Conservation (phyloP, 2,797 vertebrate genomes). For the Loriculus beryllinus region DNA sequence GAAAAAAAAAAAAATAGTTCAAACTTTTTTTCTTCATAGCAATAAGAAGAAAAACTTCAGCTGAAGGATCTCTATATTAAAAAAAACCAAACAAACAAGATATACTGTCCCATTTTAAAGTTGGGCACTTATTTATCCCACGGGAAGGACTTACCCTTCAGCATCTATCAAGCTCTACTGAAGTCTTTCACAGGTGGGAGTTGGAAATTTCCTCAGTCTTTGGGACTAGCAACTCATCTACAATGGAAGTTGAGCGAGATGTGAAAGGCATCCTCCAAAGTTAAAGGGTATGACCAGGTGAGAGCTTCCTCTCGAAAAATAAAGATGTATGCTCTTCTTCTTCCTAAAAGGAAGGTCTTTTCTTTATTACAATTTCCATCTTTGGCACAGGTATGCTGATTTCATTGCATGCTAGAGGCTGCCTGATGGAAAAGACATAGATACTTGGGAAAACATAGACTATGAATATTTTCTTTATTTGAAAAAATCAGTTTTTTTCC, state of each 20-base stretch:
- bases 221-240: neutral
- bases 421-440: neutral
- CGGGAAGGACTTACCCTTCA: neutral
- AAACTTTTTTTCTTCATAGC: neutral
- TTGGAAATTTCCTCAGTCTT: neutral
- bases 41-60: neutral
- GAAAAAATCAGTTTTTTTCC: neutral
- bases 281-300: neutral
- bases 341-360: neutral
- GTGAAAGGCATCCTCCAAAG: neutral
- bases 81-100: neutral
- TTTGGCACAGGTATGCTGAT: neutral
- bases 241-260: neutral
- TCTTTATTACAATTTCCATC: neutral
- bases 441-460: neutral
- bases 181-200: neutral
- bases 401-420: neutral
- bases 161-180: neutral
- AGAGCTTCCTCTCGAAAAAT: neutral
- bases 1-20: neutral
- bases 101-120: neutral
- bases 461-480: neutral
- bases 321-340: neutral
- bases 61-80: neutral
- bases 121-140: neutral